Evolutionary conservation across 1,140 invertebrate species (phyloP).

Genomic region (Drosophila takahashii): DNA sequence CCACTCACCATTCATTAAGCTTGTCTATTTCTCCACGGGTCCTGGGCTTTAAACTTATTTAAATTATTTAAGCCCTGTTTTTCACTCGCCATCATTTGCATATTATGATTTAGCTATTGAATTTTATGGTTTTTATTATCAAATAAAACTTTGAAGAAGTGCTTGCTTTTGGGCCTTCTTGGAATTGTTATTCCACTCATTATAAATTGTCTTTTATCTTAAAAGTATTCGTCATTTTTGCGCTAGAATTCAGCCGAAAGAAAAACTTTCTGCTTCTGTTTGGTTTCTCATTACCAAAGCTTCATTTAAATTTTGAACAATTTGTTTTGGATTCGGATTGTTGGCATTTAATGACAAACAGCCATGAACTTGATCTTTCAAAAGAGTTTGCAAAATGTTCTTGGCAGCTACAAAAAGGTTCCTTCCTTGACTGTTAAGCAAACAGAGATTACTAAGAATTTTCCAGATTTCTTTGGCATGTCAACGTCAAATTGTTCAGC

Average conservation of each 20-base stretch:
- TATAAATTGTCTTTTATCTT: constrained; percentile 44
- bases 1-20: constrained; percentile 37
- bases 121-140: constrained; percentile 39
- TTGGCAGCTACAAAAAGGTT: neutral
- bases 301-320: constrained; percentile 9
- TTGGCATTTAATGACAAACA: neutral
- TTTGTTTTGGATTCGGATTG: neutral
- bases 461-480: neutral
- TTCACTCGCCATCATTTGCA: constrained; percentile 59
- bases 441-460: constrained; percentile 1
- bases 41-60: constrained; percentile 16
- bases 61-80: constrained; percentile 44
- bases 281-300: constrained; percentile 23
- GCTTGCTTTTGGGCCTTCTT: constrained; percentile 16
- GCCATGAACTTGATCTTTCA: constrained; percentile 3
- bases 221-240: constrained; percentile 2
- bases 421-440: neutral
- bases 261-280: constrained; percentile 19
- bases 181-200: constrained; percentile 21
- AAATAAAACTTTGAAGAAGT: constrained; percentile 29
- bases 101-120: constrained; percentile 65
- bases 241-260: neutral
- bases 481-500: neutral
- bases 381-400: neutral
- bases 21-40: neutral